A percentile compares a stretch with the other conserved stretches of the same genome.
Conservation (phyloP, 2,797 vertebrate genomes). For the Protosalanx chinensis region DNA sequence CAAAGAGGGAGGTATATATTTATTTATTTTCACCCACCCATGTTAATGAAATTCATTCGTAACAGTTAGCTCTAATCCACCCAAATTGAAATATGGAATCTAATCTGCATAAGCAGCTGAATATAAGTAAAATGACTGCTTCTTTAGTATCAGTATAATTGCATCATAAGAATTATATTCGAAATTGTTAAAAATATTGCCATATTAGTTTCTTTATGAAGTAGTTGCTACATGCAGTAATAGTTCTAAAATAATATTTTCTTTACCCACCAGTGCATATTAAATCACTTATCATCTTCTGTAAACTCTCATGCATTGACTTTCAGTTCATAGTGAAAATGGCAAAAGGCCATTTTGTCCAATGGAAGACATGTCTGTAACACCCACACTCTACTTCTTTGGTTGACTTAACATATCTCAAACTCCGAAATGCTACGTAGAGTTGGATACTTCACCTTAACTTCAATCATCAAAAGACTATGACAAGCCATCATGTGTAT, state of each 20-base stretch:
- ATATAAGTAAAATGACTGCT: slow-evolving; percentile 98
- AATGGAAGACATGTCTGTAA: slow-evolving; percentile 53
- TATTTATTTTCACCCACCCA: slow-evolving; percentile 59
- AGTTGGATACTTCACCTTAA: not conserved
- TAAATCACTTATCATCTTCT: slow-evolving; percentile 99
- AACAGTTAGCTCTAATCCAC: slow-evolving; percentile 80
- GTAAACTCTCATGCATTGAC: slow-evolving; percentile 87
- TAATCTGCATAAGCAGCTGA: slow-evolving; percentile 86
- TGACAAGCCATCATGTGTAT: not conserved
- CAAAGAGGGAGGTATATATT: slow-evolving; percentile 71
- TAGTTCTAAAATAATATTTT: slow-evolving; percentile 83
- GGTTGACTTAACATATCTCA: not conserved
- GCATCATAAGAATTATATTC: slow-evolving; percentile 99
- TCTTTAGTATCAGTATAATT: slow-evolving; percentile 99
- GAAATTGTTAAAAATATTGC: slow-evolving; percentile 99
- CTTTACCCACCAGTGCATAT: slow-evolving; percentile 99
- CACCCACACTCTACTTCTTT: not conserved
- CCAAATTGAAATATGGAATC: slow-evolving; percentile 88
- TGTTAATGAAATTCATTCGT: slow-evolving; percentile 83
- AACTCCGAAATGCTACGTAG: not conserved
- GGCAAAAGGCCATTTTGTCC: slow-evolving; percentile 58
- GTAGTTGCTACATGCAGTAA: slow-evolving; percentile 97
- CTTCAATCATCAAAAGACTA: not conserved
- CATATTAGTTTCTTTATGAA: slow-evolving; percentile 99
- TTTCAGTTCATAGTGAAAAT: slow-evolving; percentile 71